Conservation (phyloP, 2,888 invertebrate species). For the Laothoe populi region DNA sequence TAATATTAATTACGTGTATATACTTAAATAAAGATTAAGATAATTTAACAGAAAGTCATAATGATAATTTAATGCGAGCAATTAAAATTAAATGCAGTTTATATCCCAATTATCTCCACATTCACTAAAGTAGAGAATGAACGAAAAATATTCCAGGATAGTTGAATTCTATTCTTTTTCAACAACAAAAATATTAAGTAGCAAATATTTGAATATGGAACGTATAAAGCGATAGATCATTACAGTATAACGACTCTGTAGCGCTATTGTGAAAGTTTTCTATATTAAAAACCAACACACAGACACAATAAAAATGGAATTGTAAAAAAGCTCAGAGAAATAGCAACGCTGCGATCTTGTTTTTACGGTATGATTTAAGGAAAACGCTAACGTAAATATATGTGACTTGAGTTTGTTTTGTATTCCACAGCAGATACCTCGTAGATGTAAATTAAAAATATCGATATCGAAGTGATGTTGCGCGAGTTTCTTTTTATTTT, state of each 20-base stretch:
- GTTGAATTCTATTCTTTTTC: too few species aligned
- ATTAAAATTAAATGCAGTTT: neutral
- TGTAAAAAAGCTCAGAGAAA: constrained; percentile 30
- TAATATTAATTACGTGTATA: neutral
- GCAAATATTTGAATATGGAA: neutral
- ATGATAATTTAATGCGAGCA: neutral
- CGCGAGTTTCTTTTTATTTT: neutral
- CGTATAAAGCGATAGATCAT: neutral
- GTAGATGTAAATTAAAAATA: constrained; percentile 10
- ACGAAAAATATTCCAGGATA: too few species aligned
- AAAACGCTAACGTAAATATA: constrained; percentile 45
- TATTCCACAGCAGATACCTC: neutral
- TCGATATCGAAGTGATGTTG: neutral
- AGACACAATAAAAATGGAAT: constrained; percentile 19
- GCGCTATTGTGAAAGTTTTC: neutral
- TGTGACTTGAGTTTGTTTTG: constrained; percentile 39
- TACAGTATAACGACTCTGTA: neutral
- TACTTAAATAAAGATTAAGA: neutral
- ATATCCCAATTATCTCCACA: too few species aligned
- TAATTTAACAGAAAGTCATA: neutral
- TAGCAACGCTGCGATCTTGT: constrained; percentile 33
- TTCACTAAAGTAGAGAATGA: too few species aligned
- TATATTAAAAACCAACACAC: constrained; percentile 21
- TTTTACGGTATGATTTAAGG: constrained; percentile 46
- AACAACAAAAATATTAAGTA: too few species aligned